A percentile compares a stretch with the other conserved stretches of the same genome.
These are phyloP conservation scores for Drosophila novamexicana DNA, from an alignment of 1,140 invertebrate genomes.

Conservation along the genomic window DNA sequence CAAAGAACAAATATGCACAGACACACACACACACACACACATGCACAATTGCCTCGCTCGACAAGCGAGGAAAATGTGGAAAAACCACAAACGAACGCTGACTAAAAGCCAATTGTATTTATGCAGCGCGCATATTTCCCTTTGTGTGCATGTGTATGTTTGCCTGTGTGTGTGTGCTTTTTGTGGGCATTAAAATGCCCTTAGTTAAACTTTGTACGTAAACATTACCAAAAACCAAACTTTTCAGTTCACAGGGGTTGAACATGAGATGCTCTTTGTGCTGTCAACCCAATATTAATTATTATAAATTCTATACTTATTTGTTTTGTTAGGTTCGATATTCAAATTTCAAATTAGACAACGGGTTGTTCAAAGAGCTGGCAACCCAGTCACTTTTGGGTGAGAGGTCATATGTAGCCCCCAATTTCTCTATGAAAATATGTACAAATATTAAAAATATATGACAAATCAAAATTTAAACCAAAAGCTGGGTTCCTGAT, in stretches of 20 bases:
- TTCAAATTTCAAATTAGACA: neutral
- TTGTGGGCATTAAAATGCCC: slow-evolving; percentile 14
- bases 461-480: too few relatives aligned
- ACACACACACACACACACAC: slow-evolving; percentile 14
- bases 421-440: too few relatives aligned
- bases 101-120: slow-evolving; percentile 69
- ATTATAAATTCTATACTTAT: too few relatives aligned
- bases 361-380: too few relatives aligned
- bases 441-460: too few relatives aligned
- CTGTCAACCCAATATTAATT: neutral
- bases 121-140: slow-evolving; percentile 37
- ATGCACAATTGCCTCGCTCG: neutral
- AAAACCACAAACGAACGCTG: slow-evolving; percentile 10
- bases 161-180: slow-evolving; percentile 12
- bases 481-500: too few relatives aligned
- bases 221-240: slow-evolving; percentile 2
- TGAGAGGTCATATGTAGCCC: too few relatives aligned
- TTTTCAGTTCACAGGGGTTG: neutral
- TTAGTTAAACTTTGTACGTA: slow-evolving; percentile 32
- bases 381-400: too few relatives aligned
- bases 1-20: slow-evolving; percentile 19
- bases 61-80: slow-evolving; percentile 19
- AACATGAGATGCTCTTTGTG: neutral
- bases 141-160: slow-evolving; percentile 4
- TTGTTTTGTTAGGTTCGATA: neutral